A percentile compares a stretch with the other conserved stretches of the same genome.
Evolutionary conservation across 2,888 invertebrate genomes (phyloP).

Genomic region (Clunio marinus): DNA sequence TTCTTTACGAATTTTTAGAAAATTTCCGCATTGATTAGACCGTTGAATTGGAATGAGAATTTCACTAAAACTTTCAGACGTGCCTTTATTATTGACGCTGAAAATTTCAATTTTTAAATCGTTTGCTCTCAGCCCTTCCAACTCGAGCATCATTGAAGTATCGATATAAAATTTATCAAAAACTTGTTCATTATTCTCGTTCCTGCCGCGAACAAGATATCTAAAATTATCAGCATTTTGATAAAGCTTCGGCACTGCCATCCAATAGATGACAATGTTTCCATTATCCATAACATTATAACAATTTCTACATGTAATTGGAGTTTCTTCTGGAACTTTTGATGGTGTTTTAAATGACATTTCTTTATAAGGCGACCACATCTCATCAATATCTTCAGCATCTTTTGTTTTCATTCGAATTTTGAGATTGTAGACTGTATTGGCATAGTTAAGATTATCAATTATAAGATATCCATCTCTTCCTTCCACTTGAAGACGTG

Average conservation of each 20-base stretch:
- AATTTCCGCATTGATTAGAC: not conserved
- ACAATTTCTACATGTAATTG: constrained; percentile 1
- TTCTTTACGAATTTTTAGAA: constrained; percentile 19
- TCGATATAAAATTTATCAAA: too few species aligned
- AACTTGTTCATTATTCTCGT: not conserved
- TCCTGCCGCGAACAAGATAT: not conserved
- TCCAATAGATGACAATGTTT: constrained; percentile 33
- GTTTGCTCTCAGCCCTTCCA: not conserved
- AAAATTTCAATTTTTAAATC: not conserved
- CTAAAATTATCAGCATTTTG: constrained; percentile 29
- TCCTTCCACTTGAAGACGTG: not conserved
- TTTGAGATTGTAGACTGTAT: constrained; percentile 12
- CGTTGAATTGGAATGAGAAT: not conserved
- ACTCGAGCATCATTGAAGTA: not conserved
- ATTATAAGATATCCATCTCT: not conserved
- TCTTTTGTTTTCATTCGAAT: constrained; percentile 28
- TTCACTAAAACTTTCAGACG: not conserved
- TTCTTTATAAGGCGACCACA: constrained; percentile 16
- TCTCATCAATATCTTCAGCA: not conserved
- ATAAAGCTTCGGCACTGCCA: not conserved
- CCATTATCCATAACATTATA: constrained; percentile 32
- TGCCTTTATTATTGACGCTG: constrained; percentile 7
- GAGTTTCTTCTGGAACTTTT: not conserved
- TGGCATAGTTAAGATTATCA: constrained; percentile 3
- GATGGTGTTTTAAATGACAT: constrained; percentile 12